phyloP scores from a whole-genome alignment of 1,140 invertebrate species.

The Leptopilina clavipes region DNA sequence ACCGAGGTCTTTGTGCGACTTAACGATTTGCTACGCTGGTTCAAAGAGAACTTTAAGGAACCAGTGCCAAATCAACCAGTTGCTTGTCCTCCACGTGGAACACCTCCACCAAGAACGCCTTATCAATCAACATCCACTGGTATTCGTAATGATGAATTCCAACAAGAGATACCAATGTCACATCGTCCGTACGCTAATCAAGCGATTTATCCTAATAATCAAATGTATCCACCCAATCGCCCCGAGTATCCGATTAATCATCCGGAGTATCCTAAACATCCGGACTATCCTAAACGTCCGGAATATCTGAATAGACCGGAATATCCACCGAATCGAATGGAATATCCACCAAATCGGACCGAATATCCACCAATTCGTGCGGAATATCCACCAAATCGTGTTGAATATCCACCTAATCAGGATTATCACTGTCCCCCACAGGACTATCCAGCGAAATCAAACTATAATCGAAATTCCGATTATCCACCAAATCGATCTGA shows the following conservation, averaged over 20 bases:
- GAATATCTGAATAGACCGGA: not conserved
- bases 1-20: constrained; percentile 91
- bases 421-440: no score
- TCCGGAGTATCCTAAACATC: not conserved
- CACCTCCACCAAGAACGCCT: constrained; percentile 79
- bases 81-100: constrained; percentile 80
- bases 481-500: not conserved
- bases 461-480: not conserved
- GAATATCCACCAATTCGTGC: not conserved
- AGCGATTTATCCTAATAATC: constrained; percentile 80
- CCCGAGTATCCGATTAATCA: not conserved
- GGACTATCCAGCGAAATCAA: not conserved
- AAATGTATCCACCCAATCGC: constrained; percentile 64
- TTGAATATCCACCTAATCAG: not conserved
- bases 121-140: constrained; percentile 73
- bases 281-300: not conserved
- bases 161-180: constrained; percentile 83
- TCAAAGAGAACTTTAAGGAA: constrained; percentile 97
- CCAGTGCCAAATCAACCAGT: constrained; percentile 85
- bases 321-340: not conserved
- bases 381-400: not conserved
- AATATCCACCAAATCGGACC: not conserved
- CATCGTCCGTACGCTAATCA: constrained; percentile 84
- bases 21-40: constrained; percentile 93
- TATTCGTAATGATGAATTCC: constrained; percentile 82